Evolutionary conservation across 2,797 vertebrate genomes (phyloP).

Genomic region (Myotis vivesi): DNA sequence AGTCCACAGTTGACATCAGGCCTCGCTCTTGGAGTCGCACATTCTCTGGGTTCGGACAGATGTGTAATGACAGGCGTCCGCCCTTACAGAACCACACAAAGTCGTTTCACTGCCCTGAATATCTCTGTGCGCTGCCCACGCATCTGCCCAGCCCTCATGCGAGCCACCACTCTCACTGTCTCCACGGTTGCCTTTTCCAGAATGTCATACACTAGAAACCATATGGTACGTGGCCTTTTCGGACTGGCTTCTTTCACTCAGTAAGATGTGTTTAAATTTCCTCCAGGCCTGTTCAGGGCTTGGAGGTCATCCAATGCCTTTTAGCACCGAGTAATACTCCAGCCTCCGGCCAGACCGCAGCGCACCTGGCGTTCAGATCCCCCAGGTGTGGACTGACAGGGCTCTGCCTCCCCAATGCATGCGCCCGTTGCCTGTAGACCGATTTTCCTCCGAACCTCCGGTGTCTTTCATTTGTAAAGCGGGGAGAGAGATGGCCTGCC

Average conservation of each 20-base stretch:
- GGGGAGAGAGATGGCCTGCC: not conserved
- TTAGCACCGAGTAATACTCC: not conserved
- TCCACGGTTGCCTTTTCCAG: not conserved
- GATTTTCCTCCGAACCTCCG: not conserved
- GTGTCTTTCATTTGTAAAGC: not conserved
- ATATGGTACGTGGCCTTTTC: not conserved
- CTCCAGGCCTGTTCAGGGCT: not conserved
- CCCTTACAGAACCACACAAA: rapidly evolving
- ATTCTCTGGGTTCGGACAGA: not conserved
- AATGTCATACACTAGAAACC: not conserved
- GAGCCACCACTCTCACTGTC: not conserved
- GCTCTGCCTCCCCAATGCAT: not conserved
- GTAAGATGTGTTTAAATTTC: not conserved
- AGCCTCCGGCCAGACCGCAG: not conserved
- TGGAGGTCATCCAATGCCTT: not conserved
- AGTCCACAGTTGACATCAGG: not conserved
- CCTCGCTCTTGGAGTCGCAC: not conserved
- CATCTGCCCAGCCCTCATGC: no score
- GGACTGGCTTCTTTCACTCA: not conserved
- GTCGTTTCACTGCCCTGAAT: not conserved
- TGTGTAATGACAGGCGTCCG: not conserved
- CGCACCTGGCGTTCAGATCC: not conserved
- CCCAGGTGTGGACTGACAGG: not conserved
- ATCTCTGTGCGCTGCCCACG: not conserved
- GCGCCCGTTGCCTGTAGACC: not conserved